Conservation (phyloP, 2,113 vertebrate species). For the Vulpes lagopus region DNA sequence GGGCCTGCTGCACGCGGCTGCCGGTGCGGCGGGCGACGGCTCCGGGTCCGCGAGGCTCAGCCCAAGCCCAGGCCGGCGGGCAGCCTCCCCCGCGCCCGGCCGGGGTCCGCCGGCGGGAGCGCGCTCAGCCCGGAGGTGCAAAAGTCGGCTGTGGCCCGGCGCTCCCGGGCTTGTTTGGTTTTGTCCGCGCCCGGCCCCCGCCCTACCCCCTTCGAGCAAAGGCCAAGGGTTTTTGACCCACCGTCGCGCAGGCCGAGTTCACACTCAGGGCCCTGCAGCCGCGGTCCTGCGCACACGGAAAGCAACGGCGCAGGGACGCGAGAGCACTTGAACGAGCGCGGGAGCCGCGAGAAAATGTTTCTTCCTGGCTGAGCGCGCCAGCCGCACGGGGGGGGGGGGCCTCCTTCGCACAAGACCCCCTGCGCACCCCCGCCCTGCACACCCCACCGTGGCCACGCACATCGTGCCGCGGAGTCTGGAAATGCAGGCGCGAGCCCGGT, state of each 20-base stretch:
- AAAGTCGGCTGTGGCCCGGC: not conserved
- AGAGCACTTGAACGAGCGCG: not conserved
- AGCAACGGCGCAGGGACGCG: not conserved
- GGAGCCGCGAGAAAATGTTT: not conserved
- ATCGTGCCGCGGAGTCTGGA: not conserved
- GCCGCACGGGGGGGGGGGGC: not conserved
- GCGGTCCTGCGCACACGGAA: not conserved
- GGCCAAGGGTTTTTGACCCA: slow-evolving; percentile 54
- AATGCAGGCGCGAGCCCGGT: not conserved
- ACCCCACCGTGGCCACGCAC: not conserved
- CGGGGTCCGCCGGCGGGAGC: no score
- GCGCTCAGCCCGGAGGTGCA: not conserved
- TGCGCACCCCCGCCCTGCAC: not conserved
- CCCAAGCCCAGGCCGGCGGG: fast-evolving
- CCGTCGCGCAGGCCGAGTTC: slow-evolving; percentile 24
- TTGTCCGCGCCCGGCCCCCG: not conserved
- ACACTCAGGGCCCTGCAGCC: not conserved
- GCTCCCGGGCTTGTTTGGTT: not conserved
- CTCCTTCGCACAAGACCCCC: not conserved
- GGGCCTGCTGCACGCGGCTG: not conserved
- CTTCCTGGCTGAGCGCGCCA: not conserved
- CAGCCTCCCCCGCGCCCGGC: no score
- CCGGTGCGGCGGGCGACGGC: not conserved
- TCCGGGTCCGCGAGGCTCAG: not conserved
- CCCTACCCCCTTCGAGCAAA: not conserved